Evolutionary conservation across 2,113 vertebrate species (phyloP), one percentile per base, ranked within the genome.

Genomic region (Semnornis frantzii): DNA sequence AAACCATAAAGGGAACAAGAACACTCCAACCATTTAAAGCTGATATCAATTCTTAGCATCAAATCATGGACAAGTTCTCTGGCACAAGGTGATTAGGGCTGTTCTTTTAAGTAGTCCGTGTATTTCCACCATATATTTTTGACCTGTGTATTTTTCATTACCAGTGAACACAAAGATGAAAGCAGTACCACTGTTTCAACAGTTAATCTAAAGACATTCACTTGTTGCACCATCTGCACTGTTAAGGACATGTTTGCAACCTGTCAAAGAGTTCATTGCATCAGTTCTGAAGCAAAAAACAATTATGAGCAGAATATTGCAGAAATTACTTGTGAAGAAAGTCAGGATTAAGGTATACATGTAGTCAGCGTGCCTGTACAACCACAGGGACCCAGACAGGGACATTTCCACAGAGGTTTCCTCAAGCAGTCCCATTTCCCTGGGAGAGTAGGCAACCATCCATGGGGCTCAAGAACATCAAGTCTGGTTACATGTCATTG

Each of bases 141-240:
- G 42, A 78, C 42, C 31, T 30, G 0, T 57, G 18, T 87, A 28
- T 62, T 87, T 89, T 88, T 91, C 62, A 77, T 77, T 74, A 81
- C 27, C 21, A 65, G 18, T 5, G 52, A 74, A 80, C 60, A 81
- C 9, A 57, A 91, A 90, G 76, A 91, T 83, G 76, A 94, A 81
- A 78, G 80, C 79, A 88, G 69, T 65, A 90, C 58, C 65, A 82
- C 69, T 83, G 21, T 92, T 94, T 90, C 44, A 94, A 37, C 77
- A 90, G 73, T 84, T 88, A 93, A 88, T 55, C 93, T 84, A 82
- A 93, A 81, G 63, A 70, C 39, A 73, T 86, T 94, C 82, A 90
- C 76, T 69, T 90, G 82, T 72, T 94, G 80, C 55, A 95, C 31
- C 90, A 88, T 74, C 73, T 95, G 73, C 66, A 95, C 85, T 72